Conservation (phyloP, 1,140 invertebrate species). For the Zaprionus lachaisei region DNA sequence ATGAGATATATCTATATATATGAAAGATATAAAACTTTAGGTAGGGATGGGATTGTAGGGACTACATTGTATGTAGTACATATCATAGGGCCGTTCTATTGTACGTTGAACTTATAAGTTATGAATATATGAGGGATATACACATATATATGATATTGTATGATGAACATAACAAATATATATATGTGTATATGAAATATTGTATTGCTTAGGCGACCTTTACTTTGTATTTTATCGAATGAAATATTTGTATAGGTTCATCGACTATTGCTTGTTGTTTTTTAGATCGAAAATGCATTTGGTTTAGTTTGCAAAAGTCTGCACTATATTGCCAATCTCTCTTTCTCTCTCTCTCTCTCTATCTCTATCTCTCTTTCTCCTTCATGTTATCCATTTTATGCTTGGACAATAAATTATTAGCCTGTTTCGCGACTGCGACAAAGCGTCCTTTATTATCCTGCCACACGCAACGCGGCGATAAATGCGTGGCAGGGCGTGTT, state of each 20-base stretch:
- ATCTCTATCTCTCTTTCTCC: background rate
- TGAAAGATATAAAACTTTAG: background rate
- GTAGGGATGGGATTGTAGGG: no score
- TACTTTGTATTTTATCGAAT: background rate
- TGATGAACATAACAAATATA: no score
- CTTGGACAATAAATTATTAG: constrained; percentile 7
- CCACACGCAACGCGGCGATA: constrained; percentile 58
- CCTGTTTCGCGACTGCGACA: constrained; percentile 29
- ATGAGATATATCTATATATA: background rate
- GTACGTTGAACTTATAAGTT: no score
- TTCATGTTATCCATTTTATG: background rate
- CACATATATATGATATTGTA: no score
- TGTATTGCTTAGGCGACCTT: no score
- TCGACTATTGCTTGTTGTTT: no score
- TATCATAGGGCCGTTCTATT: no score
- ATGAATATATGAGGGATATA: no score
- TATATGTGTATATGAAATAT: background rate
- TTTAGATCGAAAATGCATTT: background rate
- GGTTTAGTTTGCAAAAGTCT: background rate
- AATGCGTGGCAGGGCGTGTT: constrained; percentile 30
- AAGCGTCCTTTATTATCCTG: constrained; percentile 63
- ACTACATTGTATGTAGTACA: no score
- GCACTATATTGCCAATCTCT: background rate
- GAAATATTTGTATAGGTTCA: background rate
- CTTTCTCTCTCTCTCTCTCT: background rate